Conservation (phyloP, 2,113 vertebrate genomes). For the Pogona vitticeps region DNA sequence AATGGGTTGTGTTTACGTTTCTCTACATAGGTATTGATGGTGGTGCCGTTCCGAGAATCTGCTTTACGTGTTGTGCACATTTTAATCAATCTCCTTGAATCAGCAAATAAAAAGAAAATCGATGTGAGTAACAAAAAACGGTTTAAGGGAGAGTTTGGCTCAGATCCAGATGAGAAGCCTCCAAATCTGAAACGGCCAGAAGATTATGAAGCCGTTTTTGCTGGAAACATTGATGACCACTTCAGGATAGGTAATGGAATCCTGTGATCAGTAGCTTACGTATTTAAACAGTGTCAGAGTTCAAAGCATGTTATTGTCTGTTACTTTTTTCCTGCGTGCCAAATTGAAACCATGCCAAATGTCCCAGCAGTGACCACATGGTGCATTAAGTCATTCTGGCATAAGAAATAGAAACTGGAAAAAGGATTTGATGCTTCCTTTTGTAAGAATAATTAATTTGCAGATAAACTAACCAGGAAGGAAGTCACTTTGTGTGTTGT, state of each 20-base stretch:
- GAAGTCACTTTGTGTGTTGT: not conserved
- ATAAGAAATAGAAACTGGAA: too few species aligned
- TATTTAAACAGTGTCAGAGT: not conserved
- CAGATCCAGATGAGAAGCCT: conserved; percentile 80
- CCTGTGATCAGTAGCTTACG: not conserved
- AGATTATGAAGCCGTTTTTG: conserved; percentile 90
- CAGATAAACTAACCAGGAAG: not conserved
- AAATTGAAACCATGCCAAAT: too few species aligned
- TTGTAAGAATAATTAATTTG: too few species aligned
- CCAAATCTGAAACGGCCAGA: conserved; percentile 89
- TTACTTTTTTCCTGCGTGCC: too few species aligned
- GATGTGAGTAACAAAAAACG: conserved; percentile 94
- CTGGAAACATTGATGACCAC: conserved; percentile 96
- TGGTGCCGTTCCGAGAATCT: conserved; percentile 90
- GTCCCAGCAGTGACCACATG: not conserved
- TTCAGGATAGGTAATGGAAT: conserved; percentile 89
- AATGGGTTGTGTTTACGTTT: conserved; percentile 3
- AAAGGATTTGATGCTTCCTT: too few species aligned
- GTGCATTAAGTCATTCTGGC: too few species aligned
- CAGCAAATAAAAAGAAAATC: conserved; percentile 82
- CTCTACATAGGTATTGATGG: conserved; percentile 84
- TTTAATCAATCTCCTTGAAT: conserved; percentile 88
- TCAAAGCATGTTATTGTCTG: not conserved
- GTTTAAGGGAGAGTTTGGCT: conserved; percentile 92
- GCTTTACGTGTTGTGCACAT: conserved; percentile 86